Evolutionary conservation across 1,140 invertebrate species (phyloP).

Genomic region (Eubasilissa regina): DNA sequence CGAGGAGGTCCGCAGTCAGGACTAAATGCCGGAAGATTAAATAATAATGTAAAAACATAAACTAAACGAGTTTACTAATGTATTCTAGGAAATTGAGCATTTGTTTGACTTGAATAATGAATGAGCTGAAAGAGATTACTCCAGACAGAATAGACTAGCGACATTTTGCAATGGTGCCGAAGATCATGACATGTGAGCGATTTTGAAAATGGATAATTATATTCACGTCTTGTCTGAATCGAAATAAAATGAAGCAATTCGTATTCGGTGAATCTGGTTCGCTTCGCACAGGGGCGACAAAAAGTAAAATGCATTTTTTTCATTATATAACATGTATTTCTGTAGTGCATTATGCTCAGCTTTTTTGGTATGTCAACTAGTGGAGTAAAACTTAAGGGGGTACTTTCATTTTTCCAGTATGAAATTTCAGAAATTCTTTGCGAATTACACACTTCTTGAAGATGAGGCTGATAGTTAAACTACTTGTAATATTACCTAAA

Average conservation of each 20-base stretch:
- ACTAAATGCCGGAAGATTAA: too few species aligned
- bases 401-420: too few species aligned
- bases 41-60: too few species aligned
- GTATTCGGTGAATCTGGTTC: neutral
- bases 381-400: too few species aligned
- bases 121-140: neutral
- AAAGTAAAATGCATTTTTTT: neutral
- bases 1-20: too few species aligned
- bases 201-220: conserved; percentile 3
- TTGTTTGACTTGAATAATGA: conserved; percentile 4
- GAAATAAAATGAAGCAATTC: conserved; percentile 15
- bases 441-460: too few species aligned
- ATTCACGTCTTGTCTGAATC: conserved; percentile 16
- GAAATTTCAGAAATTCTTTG: too few species aligned
- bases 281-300: neutral
- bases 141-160: neutral
- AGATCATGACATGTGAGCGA: conserved; percentile 10
- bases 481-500: too few species aligned
- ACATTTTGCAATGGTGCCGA: conserved; percentile 16
- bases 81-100: neutral
- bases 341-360: neutral
- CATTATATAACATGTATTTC: neutral
- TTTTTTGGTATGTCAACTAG: too few species aligned
- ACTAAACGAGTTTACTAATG: neutral
- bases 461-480: too few species aligned